Conservation (phyloP, 2,113 vertebrate species). For the Mobula birostris region DNA sequence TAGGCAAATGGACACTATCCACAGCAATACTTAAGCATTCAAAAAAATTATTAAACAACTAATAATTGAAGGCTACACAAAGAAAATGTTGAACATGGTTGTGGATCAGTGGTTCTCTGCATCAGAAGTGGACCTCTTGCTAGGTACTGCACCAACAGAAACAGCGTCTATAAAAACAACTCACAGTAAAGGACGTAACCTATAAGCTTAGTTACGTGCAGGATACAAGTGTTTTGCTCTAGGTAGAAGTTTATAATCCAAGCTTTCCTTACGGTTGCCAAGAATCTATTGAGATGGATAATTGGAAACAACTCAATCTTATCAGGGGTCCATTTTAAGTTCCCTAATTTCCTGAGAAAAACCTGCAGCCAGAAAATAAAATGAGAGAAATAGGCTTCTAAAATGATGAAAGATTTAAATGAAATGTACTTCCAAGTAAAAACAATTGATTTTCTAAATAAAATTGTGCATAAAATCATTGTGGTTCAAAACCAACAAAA, state of each 20-base stretch:
- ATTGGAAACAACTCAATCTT: constrained; percentile 12
- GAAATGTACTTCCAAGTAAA: constrained; percentile 15
- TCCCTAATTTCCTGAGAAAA: constrained; percentile 35
- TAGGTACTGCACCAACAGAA: background rate
- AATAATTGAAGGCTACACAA: constrained; percentile 32
- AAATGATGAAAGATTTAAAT: constrained; percentile 32
- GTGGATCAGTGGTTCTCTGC: constrained; percentile 20
- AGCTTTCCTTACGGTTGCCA: background rate
- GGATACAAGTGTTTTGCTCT: constrained; percentile 7
- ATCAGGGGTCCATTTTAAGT: constrained; percentile 25
- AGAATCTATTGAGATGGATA: constrained; percentile 28
- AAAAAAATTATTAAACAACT: constrained; percentile 22
- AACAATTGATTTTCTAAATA: constrained; percentile 23
- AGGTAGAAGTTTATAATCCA: constrained; percentile 3
- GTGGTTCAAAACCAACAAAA: constrained; percentile 21
- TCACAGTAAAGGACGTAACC: background rate
- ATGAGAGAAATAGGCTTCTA: background rate
- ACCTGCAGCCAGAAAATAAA: constrained; percentile 22
- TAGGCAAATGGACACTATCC: constrained; percentile 32
- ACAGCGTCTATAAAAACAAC: background rate
- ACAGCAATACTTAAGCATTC: constrained; percentile 26
- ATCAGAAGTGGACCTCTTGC: constrained; percentile 2
- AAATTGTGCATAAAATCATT: constrained; percentile 36
- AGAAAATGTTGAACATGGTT: constrained; percentile 22
- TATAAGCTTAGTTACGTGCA: constrained; percentile 12